phyloP scores from a whole-genome alignment of 2,113 vertebrate species.

The Arizona elegans region DNA sequence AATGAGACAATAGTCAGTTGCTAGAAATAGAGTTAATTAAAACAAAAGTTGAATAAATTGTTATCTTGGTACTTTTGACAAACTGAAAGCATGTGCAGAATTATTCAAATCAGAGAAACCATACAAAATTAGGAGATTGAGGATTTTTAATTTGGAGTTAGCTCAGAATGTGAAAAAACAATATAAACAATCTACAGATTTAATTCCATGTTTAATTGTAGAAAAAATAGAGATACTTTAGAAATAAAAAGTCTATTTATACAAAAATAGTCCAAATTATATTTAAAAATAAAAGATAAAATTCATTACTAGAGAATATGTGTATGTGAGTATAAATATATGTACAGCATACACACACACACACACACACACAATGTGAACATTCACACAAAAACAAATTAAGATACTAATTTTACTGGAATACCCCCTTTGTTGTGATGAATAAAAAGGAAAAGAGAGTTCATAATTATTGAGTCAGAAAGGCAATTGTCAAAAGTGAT shows the following conservation, averaged over 20 bases:
- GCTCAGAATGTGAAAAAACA: not conserved
- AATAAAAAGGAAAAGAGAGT: not conserved
- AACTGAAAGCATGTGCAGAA: not conserved
- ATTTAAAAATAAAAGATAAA: not conserved
- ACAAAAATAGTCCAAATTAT: not conserved
- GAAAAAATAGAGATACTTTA: not conserved
- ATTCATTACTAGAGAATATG: not conserved
- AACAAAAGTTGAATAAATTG: not conserved
- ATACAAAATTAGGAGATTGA: not conserved
- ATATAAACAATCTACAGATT: not conserved
- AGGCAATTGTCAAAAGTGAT: not conserved
- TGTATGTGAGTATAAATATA: not conserved
- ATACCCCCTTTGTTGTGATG: not conserved
- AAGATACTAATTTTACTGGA: not conserved
- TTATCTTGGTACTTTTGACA: not conserved
- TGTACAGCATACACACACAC: not conserved
- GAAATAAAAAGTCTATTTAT: not conserved
- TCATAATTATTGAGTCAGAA: not conserved
- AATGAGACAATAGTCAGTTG: not conserved
- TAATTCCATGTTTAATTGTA: not conserved
- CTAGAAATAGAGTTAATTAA: not conserved
- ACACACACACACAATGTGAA: not conserved
- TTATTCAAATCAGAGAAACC: not conserved
- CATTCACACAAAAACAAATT: not conserved
- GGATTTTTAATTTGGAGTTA: not conserved